Conservation (phyloP, 2,888 invertebrate genomes). For the Andrena dorsata region DNA sequence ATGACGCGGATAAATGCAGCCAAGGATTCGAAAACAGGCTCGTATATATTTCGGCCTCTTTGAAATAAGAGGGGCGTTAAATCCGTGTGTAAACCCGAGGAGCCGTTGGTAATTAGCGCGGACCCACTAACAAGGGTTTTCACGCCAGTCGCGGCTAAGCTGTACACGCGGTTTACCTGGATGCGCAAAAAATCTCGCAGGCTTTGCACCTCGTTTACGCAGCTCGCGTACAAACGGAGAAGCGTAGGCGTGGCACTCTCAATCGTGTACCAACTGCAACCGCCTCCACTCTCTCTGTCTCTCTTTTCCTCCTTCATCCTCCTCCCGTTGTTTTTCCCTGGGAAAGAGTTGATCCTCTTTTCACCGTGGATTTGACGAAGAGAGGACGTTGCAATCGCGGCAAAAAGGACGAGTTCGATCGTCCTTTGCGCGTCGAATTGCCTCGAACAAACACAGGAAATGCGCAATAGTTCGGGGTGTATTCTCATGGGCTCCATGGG, state of each 20-base stretch:
- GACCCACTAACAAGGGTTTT: constrained; percentile 80
- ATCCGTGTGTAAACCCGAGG: constrained; percentile 78
- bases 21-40: constrained; percentile 64
- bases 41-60: constrained; percentile 74
- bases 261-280: constrained; percentile 18
- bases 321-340: no score
- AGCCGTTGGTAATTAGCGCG: constrained; percentile 80
- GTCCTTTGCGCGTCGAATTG: neutral
- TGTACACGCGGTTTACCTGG: constrained; percentile 67
- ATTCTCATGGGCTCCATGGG: constrained; percentile 70
- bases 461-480: constrained; percentile 20
- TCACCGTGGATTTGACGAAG: no score
- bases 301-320: no score
- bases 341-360: no score
- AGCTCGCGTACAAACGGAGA: constrained; percentile 19
- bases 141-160: constrained; percentile 65
- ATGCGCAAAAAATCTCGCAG: constrained; percentile 67
- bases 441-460: constrained; percentile 26
- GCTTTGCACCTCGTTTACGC: constrained; percentile 69
- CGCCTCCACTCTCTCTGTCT: neutral
- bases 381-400: neutral
- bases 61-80: constrained; percentile 79
- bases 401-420: neutral
- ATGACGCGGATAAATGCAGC: constrained; percentile 42
- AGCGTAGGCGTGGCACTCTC: constrained; percentile 64